Evolutionary conservation across 1,140 invertebrate genomes (phyloP).

Genomic region (Bilobella aurantiaca): DNA sequence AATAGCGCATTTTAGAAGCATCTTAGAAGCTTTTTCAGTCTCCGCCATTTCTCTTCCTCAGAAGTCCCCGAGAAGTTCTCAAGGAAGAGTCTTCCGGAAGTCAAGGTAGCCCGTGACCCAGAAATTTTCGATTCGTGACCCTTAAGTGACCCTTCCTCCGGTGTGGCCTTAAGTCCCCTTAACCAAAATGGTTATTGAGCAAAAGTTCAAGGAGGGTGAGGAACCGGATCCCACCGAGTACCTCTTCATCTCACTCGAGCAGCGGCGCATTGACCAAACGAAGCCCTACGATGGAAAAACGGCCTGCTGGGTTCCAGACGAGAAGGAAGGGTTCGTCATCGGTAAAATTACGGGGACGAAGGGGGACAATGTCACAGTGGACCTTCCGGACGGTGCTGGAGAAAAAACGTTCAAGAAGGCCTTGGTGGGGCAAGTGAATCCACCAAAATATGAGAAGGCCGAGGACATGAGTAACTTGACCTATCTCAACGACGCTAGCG

Average conservation of each 20-base stretch:
- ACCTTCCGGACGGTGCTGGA: conserved; percentile 41
- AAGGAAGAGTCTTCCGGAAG: background rate
- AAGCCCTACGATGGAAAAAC: conserved; percentile 56
- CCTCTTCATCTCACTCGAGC: conserved; percentile 44
- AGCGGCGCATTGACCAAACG: conserved; percentile 44
- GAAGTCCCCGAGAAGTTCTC: conserved; percentile 2
- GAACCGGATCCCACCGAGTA: conserved; percentile 45
- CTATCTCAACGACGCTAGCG: conserved; percentile 54
- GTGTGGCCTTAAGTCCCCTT: too few species aligned
- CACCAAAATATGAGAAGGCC: conserved; percentile 53
- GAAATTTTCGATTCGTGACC: background rate
- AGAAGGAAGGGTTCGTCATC: conserved; percentile 51
- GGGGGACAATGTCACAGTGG: conserved; percentile 52
- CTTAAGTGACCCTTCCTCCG: background rate
- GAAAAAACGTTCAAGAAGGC: conserved; percentile 45
- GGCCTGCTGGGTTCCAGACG: conserved; percentile 51
- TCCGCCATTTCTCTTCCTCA: background rate
- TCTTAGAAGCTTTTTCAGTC: background rate
- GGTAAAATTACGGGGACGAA: conserved; percentile 55
- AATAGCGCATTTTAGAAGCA: background rate
- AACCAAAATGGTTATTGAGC: conserved; percentile 33
- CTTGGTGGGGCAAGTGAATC: conserved; percentile 47
- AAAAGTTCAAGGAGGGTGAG: conserved; percentile 35
- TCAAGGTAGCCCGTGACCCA: background rate
- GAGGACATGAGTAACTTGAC: conserved; percentile 60